Percentiles rank a stretch among this genome's conserved stretches.
These are phyloP conservation scores for Perithous albicinctus DNA, from an alignment of 2,888 invertebrate species.

Conservation along the genomic window DNA sequence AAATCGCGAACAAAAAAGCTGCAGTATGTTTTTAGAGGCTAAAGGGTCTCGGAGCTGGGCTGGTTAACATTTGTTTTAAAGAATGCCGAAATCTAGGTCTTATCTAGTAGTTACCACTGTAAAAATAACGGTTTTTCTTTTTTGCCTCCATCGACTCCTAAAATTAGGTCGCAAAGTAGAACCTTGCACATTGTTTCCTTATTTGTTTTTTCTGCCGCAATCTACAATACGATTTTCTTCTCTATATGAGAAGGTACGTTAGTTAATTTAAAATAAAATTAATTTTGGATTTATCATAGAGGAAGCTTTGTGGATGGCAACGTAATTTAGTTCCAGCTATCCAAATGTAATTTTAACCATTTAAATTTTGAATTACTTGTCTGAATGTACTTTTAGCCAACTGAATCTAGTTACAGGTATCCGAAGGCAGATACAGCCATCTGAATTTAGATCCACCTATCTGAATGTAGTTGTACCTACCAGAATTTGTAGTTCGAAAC, in stretches of 20 bases:
- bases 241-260: too few relatives aligned
- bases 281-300: background rate
- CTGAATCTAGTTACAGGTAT: background rate
- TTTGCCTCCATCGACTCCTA: too few relatives aligned
- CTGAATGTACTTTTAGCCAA: background rate
- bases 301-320: too few relatives aligned
- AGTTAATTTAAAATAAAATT: too few relatives aligned
- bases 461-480: too few relatives aligned
- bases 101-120: background rate
- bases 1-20: constrained; percentile 39
- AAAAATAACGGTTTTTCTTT: background rate
- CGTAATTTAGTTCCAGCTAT: background rate
- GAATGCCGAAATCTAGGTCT: background rate
- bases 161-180: too few relatives aligned
- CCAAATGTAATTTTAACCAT: background rate
- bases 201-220: too few relatives aligned
- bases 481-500: too few relatives aligned
- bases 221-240: too few relatives aligned
- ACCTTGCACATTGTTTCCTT: too few relatives aligned
- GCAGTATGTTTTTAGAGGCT: constrained; percentile 37
- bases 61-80: constrained; percentile 3
- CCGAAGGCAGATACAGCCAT: too few relatives aligned
- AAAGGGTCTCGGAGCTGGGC: constrained; percentile 10
- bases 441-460: background rate
- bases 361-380: background rate